A percentile compares a stretch with the other conserved stretches of the same genome.
Evolutionary conservation across 2,797 vertebrate species (phyloP).

Genomic region (Benthosema pterotum): DNA sequence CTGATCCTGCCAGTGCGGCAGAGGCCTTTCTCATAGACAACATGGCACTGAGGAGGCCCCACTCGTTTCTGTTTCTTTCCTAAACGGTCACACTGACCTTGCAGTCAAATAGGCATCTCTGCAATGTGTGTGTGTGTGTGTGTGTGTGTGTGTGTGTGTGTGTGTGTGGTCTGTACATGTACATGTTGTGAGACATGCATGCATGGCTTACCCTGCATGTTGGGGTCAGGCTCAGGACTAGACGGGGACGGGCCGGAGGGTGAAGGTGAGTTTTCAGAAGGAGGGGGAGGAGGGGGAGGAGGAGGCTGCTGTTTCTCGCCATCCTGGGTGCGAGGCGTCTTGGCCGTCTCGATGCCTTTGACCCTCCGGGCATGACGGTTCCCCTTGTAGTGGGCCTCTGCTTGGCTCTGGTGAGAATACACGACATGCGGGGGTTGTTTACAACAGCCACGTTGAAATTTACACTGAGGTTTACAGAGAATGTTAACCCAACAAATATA

Average conservation of each 20-base stretch:
- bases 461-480: neutral
- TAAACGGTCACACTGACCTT: conserved; percentile 14
- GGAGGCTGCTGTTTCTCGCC: conserved; percentile 73
- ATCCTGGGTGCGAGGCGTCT: conserved; percentile 80
- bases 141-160: conserved; percentile 1
- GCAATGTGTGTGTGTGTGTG: conserved; percentile 2
- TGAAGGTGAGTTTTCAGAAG: conserved; percentile 43
- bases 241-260: conserved; percentile 51
- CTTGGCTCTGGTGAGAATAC: conserved; percentile 81
- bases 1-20: conserved; percentile 1
- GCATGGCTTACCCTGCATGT: conserved; percentile 68
- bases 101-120: conserved; percentile 10
- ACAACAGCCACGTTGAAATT: neutral
- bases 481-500: neutral
- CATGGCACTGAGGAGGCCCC: neutral
- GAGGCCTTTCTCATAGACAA: conserved; percentile 4
- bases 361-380: conserved; percentile 88
- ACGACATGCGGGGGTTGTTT: neutral
- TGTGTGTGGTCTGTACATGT: conserved; percentile 1
- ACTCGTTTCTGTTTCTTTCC: conserved; percentile 2
- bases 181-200: neutral
- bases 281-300: conserved; percentile 46
- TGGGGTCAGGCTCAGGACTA: conserved; percentile 62
- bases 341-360: conserved; percentile 88
- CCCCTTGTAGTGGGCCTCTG: conserved; percentile 91